These are phyloP conservation scores for Orgyia antiqua DNA, from an alignment of 2,888 invertebrate species.

Conservation along the genomic window DNA sequence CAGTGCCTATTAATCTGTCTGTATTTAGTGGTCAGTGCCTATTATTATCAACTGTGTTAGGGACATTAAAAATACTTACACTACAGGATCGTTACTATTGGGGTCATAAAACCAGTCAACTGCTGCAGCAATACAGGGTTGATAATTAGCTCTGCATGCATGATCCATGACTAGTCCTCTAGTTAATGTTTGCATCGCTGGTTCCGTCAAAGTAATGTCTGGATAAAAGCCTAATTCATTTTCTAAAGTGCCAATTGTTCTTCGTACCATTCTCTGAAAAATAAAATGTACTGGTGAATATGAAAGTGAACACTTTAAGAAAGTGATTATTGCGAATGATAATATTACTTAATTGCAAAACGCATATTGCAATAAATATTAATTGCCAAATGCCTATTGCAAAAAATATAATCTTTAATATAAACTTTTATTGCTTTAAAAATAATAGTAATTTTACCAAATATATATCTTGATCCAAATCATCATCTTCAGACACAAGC, in stretches of 20 bases:
- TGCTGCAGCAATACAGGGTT: slow-evolving; percentile 62
- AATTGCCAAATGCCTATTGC: too few species aligned
- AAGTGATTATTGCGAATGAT: too few species aligned
- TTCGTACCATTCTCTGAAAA: slow-evolving; percentile 54
- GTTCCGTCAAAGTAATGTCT: slow-evolving; percentile 36
- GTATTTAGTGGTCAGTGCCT: too few species aligned
- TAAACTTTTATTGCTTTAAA: too few species aligned
- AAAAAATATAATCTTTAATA: too few species aligned
- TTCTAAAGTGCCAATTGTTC: slow-evolving; percentile 47
- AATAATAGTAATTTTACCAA: too few species aligned
- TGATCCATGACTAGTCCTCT: slow-evolving; percentile 68
- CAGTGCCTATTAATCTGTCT: too few species aligned
- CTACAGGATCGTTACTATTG: slow-evolving; percentile 32
- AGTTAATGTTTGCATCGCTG: slow-evolving; percentile 50
- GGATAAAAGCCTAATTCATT: slow-evolving; percentile 50
- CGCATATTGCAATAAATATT: too few species aligned
- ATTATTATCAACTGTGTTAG: too few species aligned
- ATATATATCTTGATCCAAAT: slow-evolving; percentile 57
- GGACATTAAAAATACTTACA: slow-evolving; percentile 55
- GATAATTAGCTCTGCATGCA: slow-evolving; percentile 54
- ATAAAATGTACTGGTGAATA: too few species aligned
- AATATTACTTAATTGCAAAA: too few species aligned
- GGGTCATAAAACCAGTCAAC: slow-evolving; percentile 62
- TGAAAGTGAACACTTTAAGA: too few species aligned
- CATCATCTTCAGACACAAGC: slow-evolving; percentile 38